Conservation (phyloP, 2,113 vertebrate genomes). For the Zonotrichia leucophrys region DNA sequence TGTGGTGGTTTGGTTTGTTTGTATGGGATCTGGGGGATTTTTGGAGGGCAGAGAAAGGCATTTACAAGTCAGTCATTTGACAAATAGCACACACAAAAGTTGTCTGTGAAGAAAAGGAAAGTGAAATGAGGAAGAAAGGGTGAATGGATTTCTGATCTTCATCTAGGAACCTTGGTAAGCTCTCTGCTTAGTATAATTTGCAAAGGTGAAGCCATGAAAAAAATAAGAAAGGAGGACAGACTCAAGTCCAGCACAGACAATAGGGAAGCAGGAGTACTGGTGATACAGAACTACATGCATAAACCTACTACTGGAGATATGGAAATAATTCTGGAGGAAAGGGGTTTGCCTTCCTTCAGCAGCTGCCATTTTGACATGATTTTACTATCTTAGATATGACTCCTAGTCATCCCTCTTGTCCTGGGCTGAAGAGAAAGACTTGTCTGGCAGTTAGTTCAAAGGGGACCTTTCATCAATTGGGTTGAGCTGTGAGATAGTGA, state of each 20-base stretch:
- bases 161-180: background rate
- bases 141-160: background rate
- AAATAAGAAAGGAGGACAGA: background rate
- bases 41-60: background rate
- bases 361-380: background rate
- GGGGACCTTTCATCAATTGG: constrained; percentile 22
- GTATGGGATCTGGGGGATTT: background rate
- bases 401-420: background rate
- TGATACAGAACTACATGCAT: background rate
- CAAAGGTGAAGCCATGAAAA: background rate
- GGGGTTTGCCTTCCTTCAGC: background rate
- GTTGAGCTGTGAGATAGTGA: constrained; percentile 40
- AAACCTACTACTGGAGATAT: background rate
- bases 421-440: background rate
- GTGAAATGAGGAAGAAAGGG: background rate
- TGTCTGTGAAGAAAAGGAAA: background rate
- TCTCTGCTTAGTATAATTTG: background rate
- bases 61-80: background rate
- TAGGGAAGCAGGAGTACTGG: background rate
- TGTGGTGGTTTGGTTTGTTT: background rate
- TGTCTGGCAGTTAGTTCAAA: constrained; percentile 21
- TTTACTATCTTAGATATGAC: background rate
- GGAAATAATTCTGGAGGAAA: background rate
- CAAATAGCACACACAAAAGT: background rate
- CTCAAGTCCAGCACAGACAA: background rate